A percentile compares a stretch with the other conserved stretches of the same genome.
Evolutionary conservation across 2,888 invertebrate species (phyloP).

Genomic region (Achlya flavicornis): DNA sequence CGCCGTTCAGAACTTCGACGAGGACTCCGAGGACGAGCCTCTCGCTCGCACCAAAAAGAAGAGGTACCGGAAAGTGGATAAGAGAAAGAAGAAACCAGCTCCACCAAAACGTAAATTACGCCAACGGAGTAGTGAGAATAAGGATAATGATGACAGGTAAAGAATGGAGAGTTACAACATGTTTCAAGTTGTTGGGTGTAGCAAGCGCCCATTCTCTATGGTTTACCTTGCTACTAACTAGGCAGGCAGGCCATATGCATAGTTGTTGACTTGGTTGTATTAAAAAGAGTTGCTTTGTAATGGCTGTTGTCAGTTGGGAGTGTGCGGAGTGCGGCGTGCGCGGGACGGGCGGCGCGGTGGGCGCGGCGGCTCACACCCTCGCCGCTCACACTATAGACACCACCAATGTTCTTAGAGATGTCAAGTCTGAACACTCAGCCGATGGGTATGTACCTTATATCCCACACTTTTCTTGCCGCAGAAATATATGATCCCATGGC

Average conservation of each 20-base stretch:
- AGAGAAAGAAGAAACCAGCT: slow-evolving; percentile 62
- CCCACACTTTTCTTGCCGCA: not conserved
- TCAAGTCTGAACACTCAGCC: slow-evolving; percentile 54
- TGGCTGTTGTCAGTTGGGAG: slow-evolving; percentile 51
- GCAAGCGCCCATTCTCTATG: no score
- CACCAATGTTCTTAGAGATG: slow-evolving; percentile 32
- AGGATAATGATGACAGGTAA: slow-evolving; percentile 15
- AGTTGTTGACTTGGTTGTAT: not conserved
- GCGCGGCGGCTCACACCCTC: slow-evolving; percentile 57
- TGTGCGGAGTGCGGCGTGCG: slow-evolving; percentile 56
- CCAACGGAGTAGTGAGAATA: slow-evolving; percentile 38
- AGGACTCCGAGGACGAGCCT: slow-evolving; percentile 71
- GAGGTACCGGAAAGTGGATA: slow-evolving; percentile 55
- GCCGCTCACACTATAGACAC: slow-evolving; percentile 44
- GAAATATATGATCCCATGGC: no score
- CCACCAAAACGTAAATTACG: slow-evolving; percentile 42
- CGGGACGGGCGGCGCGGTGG: slow-evolving; percentile 50
- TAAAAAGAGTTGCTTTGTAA: not conserved
- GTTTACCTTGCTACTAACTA: no score
- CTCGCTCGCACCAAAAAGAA: slow-evolving; percentile 64
- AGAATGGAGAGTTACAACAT: not conserved
- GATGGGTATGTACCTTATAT: slow-evolving; percentile 39
- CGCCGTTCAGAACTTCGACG: slow-evolving; percentile 22
- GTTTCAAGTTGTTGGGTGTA: not conserved
- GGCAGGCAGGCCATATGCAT: no score